Evolutionary conservation across 1,140 invertebrate genomes (phyloP).

Genomic region (Drosophila orosa): DNA sequence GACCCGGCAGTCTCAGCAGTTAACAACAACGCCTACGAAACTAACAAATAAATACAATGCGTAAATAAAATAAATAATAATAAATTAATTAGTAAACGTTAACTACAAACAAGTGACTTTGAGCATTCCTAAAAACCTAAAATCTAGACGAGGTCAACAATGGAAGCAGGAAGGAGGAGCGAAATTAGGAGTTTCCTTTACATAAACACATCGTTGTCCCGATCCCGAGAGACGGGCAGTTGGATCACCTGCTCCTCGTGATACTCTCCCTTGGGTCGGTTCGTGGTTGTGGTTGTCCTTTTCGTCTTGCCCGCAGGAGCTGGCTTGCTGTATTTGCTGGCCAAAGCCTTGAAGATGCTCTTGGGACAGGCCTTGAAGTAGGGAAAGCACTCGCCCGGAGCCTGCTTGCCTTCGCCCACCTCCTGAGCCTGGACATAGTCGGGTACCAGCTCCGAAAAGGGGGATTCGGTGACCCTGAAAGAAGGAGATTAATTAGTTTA

Average conservation of each 20-base stretch:
- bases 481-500: slow-evolving; percentile 16
- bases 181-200: slow-evolving; percentile 12
- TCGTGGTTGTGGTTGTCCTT: slow-evolving; percentile 32
- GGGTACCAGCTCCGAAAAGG: slow-evolving; percentile 88
- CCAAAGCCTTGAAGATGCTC: slow-evolving; percentile 88
- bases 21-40: slow-evolving; percentile 68
- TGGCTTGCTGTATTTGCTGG: slow-evolving; percentile 87
- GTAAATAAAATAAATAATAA: slow-evolving; percentile 57
- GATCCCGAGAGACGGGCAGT: slow-evolving; percentile 44
- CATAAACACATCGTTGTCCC: slow-evolving; percentile 58
- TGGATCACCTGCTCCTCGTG: slow-evolving; percentile 70
- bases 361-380: slow-evolving; percentile 93
- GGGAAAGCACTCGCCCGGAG: slow-evolving; percentile 92
- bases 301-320: slow-evolving; percentile 18
- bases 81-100: slow-evolving; percentile 69
- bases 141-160: slow-evolving; percentile 52
- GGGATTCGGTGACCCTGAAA: slow-evolving; percentile 91
- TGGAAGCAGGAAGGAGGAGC: slow-evolving; percentile 3
- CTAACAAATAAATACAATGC: slow-evolving; percentile 70
- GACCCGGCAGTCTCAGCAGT: slow-evolving; percentile 46
- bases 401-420: slow-evolving; percentile 86
- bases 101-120: slow-evolving; percentile 81
- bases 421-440: slow-evolving; percentile 92
- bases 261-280: slow-evolving; percentile 59
- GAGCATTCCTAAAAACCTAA: slow-evolving; percentile 51